These are phyloP conservation scores for Cygnus buccinator DNA, from an alignment of 2,113 vertebrate species.

Conservation along the genomic window DNA sequence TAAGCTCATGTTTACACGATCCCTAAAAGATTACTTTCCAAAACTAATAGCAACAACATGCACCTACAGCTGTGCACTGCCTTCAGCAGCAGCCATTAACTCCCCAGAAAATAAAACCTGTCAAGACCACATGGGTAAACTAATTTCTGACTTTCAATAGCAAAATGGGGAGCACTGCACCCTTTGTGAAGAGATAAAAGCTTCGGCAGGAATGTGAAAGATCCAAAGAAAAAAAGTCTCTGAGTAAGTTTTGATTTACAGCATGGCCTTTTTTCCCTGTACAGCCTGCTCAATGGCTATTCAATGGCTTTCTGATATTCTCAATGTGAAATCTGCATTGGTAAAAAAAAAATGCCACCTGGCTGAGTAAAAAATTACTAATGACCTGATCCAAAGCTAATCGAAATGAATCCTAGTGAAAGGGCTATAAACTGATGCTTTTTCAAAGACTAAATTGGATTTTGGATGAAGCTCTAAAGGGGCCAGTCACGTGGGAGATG, in stretches of 20 bases:
- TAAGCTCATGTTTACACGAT: neutral
- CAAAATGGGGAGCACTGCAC: neutral
- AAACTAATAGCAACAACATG: neutral
- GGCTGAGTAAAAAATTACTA: neutral
- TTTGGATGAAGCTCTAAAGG: neutral
- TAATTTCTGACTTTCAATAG: neutral
- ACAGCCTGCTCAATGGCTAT: neutral
- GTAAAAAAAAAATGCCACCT: neutral
- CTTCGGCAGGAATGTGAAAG: neutral
- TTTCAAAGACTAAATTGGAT: constrained; percentile 1
- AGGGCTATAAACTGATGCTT: neutral
- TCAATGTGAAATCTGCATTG: neutral
- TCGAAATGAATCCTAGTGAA: constrained; percentile 2
- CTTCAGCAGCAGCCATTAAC: neutral
- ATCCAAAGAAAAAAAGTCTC: neutral
- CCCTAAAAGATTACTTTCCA: neutral
- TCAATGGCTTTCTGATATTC: neutral
- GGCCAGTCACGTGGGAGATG: neutral
- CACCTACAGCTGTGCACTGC: neutral
- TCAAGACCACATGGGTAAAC: neutral
- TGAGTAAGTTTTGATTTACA: neutral
- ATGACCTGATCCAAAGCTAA: neutral
- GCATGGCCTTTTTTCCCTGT: neutral
- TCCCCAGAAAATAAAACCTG: neutral
- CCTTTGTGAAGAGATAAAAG: neutral